Base-by-base conservation (phyloP, 2,113 vertebrate genomes). In the Gnathonemus echidnorhynchus region DNA sequence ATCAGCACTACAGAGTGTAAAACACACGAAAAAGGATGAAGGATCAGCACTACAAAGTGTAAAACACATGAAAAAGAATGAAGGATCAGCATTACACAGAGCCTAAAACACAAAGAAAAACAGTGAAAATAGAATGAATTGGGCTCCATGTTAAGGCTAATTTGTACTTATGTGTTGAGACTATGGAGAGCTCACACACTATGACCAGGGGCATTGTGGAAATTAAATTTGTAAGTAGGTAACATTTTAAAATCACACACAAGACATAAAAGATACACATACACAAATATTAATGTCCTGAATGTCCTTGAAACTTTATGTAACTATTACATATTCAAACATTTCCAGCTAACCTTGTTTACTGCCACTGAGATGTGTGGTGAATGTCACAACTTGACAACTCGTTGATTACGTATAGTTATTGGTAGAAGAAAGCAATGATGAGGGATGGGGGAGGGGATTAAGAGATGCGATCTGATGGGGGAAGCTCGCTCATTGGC, bases 51-150 rank as follows among this genome's bases (percentile, higher is more conserved):
- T 91, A 88, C 21, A 85, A 19, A 85, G 39, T 5, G 3, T 9
- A 85, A 45, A 85, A 85, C 19, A 21, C 9, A 49, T 17, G 31
- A 74, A 39, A 77, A 77, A 86, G 1, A 88, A 31, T 90, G 90
- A 35, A 91, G 91, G 70, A 90, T 92, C 49, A 91, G 62, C n/a
- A 88, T 46, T 90, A 77, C 53, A 46, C 83, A 86, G 39, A 85
- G 39, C 3, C 0, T 42, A 85, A 21, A 85, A 85, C 39, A 19
- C 21, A 85, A 15, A 45, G 15, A 77, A 39, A 39, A 39, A 85
- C 58, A 11, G 53, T 53, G 52, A 85, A 24, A 24, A 21, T 24
- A 24, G 21, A 66, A 27, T 27, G n/a, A 66, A 66, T 3, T 66
- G 58, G 24, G 8, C 8, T 66, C 58, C 58, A n/a, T 27, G 8